Conservation (phyloP, 2,113 vertebrate genomes). For the Heptranchias perlo region DNA sequence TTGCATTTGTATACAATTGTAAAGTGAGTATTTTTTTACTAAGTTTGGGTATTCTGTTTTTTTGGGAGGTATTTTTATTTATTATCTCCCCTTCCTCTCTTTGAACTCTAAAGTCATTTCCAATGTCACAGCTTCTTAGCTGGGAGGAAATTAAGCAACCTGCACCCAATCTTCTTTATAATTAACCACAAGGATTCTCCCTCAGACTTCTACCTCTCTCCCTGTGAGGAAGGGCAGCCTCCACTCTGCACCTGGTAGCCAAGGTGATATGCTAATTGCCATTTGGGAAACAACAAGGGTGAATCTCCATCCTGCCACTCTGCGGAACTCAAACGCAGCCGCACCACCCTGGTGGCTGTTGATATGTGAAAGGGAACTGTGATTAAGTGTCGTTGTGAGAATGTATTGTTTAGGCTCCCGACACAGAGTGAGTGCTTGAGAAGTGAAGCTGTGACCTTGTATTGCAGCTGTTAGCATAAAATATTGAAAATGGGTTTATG, state of each 20-base stretch:
- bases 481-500: background rate
- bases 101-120: background rate
- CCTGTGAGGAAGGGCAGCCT: background rate
- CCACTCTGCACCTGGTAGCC: background rate
- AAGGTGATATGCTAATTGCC: background rate
- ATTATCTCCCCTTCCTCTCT: background rate
- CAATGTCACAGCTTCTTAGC: background rate
- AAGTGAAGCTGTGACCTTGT: background rate
- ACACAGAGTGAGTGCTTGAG: background rate
- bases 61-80: background rate
- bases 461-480: background rate
- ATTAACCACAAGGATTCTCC: background rate
- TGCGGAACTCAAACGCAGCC: background rate
- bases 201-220: background rate
- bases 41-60: background rate
- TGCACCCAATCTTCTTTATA: background rate
- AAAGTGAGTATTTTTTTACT: background rate
- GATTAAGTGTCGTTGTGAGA: conserved; percentile 10
- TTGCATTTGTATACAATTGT: background rate
- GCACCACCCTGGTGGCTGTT: background rate
- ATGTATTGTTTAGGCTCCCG: background rate
- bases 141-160: background rate
- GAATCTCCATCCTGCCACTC: background rate
- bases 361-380: background rate
- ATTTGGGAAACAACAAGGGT: background rate